A percentile compares a stretch with the other conserved stretches of the same genome.
Evolutionary conservation across 2,888 invertebrate species (phyloP).

Genomic region (Iselma pallidipennis): DNA sequence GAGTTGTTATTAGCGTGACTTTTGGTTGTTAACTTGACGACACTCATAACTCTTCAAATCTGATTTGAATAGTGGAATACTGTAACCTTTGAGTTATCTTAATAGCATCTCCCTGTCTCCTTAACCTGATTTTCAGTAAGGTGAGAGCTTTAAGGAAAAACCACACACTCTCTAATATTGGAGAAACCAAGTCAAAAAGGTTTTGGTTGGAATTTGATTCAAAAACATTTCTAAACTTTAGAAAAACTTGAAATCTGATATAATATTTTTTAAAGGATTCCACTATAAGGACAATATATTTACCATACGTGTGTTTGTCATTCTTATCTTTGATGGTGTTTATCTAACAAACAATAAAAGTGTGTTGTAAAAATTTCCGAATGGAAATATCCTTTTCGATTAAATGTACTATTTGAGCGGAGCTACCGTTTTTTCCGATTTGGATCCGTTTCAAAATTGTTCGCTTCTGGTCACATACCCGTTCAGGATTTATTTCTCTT

Average conservation of each 20-base stretch:
- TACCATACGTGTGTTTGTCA: background rate
- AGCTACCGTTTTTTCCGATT: background rate
- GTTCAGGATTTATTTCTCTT: background rate
- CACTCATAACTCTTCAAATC: background rate
- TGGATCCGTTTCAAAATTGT: background rate
- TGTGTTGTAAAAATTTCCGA: background rate
- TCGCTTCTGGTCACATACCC: background rate
- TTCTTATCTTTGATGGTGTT: background rate
- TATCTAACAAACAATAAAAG: background rate
- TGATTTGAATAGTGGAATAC: constrained; percentile 1
- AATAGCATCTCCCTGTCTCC: background rate
- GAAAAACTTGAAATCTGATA: background rate
- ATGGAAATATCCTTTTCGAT: background rate
- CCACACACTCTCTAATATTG: background rate
- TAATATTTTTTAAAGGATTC: background rate
- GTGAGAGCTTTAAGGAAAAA: background rate
- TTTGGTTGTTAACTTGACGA: background rate
- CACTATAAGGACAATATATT: background rate
- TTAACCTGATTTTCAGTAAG: background rate
- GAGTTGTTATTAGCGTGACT: background rate
- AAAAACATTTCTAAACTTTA: too few species aligned
- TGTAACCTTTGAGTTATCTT: constrained; percentile 6
- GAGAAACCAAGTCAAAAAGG: background rate
- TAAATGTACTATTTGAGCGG: background rate
- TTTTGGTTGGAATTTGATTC: background rate